A percentile compares a stretch with the other conserved stretches of the same genome.
phyloP scores from a whole-genome alignment of 2,113 vertebrate species.

The Rhea pennata region DNA sequence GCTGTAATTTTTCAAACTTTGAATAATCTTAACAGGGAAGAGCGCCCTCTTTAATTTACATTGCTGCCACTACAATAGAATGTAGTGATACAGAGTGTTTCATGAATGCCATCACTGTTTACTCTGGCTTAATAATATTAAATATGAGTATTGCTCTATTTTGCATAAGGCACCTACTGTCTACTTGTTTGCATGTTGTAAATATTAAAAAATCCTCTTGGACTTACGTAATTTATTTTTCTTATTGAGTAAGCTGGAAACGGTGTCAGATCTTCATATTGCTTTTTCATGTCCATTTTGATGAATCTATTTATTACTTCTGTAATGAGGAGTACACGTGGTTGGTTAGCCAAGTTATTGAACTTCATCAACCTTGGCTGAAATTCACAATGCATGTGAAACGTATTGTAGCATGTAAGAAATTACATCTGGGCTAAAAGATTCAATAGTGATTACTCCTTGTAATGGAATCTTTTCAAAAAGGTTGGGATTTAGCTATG shows the following conservation, averaged over 20 bases:
- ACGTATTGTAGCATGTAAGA: slow-evolving; percentile 88
- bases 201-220: slow-evolving; percentile 13
- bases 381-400: slow-evolving; percentile 83
- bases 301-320: slow-evolving; percentile 93
- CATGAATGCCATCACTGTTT: background rate
- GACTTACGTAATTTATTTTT: slow-evolving; percentile 48
- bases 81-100: background rate
- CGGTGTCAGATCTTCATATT: slow-evolving; percentile 75
- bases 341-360: slow-evolving; percentile 95
- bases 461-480: slow-evolving; percentile 75
- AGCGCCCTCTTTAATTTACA: background rate
- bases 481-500: slow-evolving; percentile 48
- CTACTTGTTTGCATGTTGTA: background rate
- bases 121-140: background rate
- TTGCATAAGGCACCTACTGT: background rate
- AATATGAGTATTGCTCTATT: background rate
- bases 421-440: slow-evolving; percentile 84
- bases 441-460: slow-evolving; percentile 88
- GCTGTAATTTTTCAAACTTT: background rate
- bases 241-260: slow-evolving; percentile 72
- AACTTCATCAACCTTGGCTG: slow-evolving; percentile 94
- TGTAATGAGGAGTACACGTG: slow-evolving; percentile 88
- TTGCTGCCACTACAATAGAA: background rate
- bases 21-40: background rate
- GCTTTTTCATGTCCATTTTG: slow-evolving; percentile 84